Conservation (phyloP, 2,113 vertebrate species). For the Taurulus bubalis region DNA sequence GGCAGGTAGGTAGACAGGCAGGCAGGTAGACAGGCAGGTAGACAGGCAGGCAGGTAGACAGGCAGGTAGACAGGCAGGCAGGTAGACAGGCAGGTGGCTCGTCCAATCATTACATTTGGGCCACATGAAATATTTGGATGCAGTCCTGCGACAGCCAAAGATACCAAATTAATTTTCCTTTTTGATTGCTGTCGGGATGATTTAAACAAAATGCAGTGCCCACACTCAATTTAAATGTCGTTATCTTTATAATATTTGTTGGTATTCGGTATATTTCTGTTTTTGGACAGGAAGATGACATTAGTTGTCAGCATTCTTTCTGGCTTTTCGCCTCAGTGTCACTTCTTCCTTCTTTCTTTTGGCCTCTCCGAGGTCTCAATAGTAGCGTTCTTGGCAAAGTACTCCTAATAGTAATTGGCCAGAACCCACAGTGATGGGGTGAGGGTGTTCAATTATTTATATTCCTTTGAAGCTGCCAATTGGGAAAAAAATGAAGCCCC, state of each 20-base stretch:
- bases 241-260: neutral
- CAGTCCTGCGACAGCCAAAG: too few species aligned
- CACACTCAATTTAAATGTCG: too few species aligned
- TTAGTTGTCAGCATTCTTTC: constrained; percentile 27
- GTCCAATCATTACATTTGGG: too few species aligned
- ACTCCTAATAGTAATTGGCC: constrained; percentile 71
- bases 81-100: too few species aligned
- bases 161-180: too few species aligned
- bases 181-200: too few species aligned
- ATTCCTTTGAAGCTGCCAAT: constrained; percentile 86
- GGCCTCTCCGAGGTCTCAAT: constrained; percentile 45
- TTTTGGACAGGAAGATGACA: neutral
- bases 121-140: too few species aligned
- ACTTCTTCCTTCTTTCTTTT: constrained; percentile 11
- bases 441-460: constrained; percentile 87
- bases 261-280: neutral
- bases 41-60: too few species aligned
- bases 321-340: constrained; percentile 10
- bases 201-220: too few species aligned
- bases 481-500: constrained; percentile 73
- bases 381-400: constrained; percentile 48
- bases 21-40: too few species aligned
- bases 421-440: constrained; percentile 70
- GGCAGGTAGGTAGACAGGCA: too few species aligned
- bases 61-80: too few species aligned